phyloP scores from a whole-genome alignment of 2,113 vertebrate genomes.

The Epinephelus fuscoguttatus region DNA sequence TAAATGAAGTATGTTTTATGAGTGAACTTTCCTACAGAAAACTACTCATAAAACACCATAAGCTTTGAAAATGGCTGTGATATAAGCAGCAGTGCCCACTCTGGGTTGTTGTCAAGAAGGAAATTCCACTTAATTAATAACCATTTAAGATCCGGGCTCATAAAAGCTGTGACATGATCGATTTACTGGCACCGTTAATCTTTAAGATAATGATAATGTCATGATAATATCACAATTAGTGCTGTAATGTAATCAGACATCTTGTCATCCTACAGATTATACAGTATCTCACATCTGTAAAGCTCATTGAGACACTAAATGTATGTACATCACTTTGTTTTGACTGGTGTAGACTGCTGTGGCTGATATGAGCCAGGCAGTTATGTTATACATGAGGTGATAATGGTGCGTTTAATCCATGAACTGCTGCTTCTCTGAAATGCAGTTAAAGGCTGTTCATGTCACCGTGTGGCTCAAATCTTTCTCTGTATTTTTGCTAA shows the following conservation, averaged over 20 bases:
- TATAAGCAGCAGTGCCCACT: not conserved
- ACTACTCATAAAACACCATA: not conserved
- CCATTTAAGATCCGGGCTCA: constrained; percentile 89
- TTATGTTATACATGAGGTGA: not conserved
- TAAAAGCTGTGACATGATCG: constrained; percentile 87
- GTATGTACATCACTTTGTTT: constrained; percentile 22
- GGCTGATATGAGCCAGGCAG: not conserved
- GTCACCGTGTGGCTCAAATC: not conserved
- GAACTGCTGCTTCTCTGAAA: not conserved
- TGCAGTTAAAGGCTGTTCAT: not conserved
- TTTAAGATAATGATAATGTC: constrained; percentile 81
- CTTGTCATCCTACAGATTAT: constrained; percentile 81
- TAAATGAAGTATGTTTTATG: no score
- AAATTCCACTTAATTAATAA: constrained; percentile 85
- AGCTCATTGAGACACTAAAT: constrained; percentile 8
- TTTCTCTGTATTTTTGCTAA: not conserved
- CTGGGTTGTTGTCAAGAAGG: not conserved
- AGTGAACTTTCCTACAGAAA: not conserved
- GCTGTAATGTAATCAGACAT: constrained; percentile 84
- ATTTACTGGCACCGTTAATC: constrained; percentile 20
- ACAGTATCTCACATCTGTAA: not conserved
- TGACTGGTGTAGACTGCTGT: not conserved
- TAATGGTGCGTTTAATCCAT: not conserved
- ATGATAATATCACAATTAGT: constrained; percentile 86
- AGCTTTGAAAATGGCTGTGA: no score